Evolutionary conservation across 2,888 invertebrate genomes (phyloP).

Genomic region (Mallateleia sp.): DNA sequence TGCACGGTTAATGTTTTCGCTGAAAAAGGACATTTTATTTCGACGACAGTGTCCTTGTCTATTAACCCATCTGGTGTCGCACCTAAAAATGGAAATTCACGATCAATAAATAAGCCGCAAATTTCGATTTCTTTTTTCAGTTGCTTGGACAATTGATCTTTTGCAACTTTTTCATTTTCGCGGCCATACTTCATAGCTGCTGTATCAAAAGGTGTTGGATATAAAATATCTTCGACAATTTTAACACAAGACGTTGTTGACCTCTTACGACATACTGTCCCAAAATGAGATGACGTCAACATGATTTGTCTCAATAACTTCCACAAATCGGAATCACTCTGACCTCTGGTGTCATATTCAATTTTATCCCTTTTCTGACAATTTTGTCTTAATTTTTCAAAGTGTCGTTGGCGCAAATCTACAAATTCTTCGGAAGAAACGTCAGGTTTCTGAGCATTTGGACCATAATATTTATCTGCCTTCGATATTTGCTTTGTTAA

Average conservation of each 20-base stretch:
- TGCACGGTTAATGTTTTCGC: too few species aligned
- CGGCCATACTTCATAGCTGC: slow-evolving; percentile 6
- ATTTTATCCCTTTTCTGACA: slow-evolving; percentile 19
- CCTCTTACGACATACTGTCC: slow-evolving; percentile 1
- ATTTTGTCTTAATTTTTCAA: background rate
- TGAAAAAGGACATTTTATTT: too few species aligned
- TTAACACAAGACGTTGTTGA: slow-evolving; percentile 1
- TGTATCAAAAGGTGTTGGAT: background rate
- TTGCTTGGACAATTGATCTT: background rate
- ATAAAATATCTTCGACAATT: slow-evolving; percentile 7
- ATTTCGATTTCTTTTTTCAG: background rate
- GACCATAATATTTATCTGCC: slow-evolving; percentile 6
- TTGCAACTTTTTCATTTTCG: slow-evolving; percentile 14
- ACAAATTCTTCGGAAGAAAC: background rate
- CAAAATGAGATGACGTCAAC: slow-evolving; percentile 76
- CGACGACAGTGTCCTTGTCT: too few species aligned
- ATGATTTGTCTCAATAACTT: slow-evolving; percentile 48
- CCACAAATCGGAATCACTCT: slow-evolving; percentile 64
- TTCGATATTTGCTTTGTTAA: too few species aligned
- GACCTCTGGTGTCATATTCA: slow-evolving; percentile 23
- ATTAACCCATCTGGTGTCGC: slow-evolving; percentile 76
- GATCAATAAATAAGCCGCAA: slow-evolving; percentile 75
- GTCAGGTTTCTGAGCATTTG: slow-evolving; percentile 1
- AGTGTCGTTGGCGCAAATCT: background rate
- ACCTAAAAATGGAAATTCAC: slow-evolving; percentile 58